These are phyloP conservation scores for Corydoras maculifer DNA, from an alignment of 2,113 vertebrate species.

Conservation along the genomic window DNA sequence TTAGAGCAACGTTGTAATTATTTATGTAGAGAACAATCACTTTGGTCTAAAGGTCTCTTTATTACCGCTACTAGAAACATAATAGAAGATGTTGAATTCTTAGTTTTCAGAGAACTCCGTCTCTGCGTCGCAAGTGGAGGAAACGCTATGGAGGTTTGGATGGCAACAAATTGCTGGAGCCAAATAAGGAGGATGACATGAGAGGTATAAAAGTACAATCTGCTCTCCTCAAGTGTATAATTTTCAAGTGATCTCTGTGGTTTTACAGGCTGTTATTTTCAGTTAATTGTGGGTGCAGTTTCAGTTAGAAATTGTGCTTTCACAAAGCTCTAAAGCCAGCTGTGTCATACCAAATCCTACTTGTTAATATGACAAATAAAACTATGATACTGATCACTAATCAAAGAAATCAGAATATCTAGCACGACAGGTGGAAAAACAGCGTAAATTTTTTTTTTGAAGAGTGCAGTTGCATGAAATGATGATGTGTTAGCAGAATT, in stretches of 20 bases:
- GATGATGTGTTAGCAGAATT: too few species aligned
- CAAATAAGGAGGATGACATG: conserved; percentile 54
- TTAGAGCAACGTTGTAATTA: too few species aligned
- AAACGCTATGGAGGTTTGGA: conserved; percentile 65
- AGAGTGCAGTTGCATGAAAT: too few species aligned
- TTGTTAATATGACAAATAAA: too few species aligned
- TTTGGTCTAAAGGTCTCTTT: too few species aligned
- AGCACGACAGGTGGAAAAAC: neutral
- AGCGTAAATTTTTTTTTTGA: too few species aligned
- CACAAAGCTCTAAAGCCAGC: neutral
- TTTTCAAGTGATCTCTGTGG: conserved; percentile 15
- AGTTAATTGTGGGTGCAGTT: conserved; percentile 30
- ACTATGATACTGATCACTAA: neutral
- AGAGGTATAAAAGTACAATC: conserved; percentile 40
- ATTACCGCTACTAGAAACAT: too few species aligned
- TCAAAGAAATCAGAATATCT: neutral
- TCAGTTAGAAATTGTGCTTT: conserved; percentile 37
- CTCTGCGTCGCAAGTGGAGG: conserved; percentile 62
- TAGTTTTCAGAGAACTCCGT: conserved; percentile 63
- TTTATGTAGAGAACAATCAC: too few species aligned
- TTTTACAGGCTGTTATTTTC: conserved; percentile 45
- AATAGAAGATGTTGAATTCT: neutral
- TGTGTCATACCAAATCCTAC: neutral
- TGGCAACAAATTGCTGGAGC: conserved; percentile 63
- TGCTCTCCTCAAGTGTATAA: conserved; percentile 8